A percentile compares a stretch with the other conserved stretches of the same genome.
Evolutionary conservation across 2,888 invertebrate genomes (phyloP).

Genomic region (Barypeithes pellucidus): DNA sequence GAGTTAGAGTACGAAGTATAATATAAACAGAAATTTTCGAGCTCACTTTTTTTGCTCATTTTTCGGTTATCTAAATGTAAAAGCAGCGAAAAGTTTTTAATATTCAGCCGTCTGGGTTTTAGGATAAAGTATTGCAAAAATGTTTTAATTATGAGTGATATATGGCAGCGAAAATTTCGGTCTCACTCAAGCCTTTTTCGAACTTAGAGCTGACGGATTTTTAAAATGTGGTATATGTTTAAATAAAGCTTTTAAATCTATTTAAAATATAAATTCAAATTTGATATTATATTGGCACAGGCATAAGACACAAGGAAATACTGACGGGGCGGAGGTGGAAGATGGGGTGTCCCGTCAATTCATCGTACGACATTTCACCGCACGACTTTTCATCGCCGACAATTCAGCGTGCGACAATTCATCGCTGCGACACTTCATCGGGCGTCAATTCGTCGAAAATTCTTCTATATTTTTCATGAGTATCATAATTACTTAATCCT

Average conservation of each 20-base stretch:
- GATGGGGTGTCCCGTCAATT: too few species aligned
- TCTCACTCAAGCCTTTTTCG: constrained; percentile 1
- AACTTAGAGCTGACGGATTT: not conserved
- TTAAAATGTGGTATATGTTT: not conserved
- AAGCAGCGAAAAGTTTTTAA: constrained; percentile 31
- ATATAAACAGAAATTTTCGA: constrained; percentile 27
- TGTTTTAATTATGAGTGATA: constrained; percentile 51
- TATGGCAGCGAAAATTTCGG: constrained; percentile 24
- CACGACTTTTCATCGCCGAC: too few species aligned
- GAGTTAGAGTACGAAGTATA: constrained; percentile 18
- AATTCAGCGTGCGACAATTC: too few species aligned
- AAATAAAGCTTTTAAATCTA: not conserved
- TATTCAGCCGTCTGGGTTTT: constrained; percentile 21
- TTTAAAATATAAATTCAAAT: too few species aligned
- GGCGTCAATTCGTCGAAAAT: too few species aligned
- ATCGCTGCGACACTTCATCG: too few species aligned
- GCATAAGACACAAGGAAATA: too few species aligned
- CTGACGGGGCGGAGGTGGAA: too few species aligned
- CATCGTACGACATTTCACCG: too few species aligned
- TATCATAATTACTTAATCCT: too few species aligned
- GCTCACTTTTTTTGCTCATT: constrained; percentile 15
- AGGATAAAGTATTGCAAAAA: constrained; percentile 44
- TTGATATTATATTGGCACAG: too few species aligned
- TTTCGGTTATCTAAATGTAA: constrained; percentile 22
- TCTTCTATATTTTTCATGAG: too few species aligned